A percentile compares a stretch with the other conserved stretches of the same genome.
Conservation (phyloP, 2,113 vertebrate species). For the Scalopus aquaticus region DNA sequence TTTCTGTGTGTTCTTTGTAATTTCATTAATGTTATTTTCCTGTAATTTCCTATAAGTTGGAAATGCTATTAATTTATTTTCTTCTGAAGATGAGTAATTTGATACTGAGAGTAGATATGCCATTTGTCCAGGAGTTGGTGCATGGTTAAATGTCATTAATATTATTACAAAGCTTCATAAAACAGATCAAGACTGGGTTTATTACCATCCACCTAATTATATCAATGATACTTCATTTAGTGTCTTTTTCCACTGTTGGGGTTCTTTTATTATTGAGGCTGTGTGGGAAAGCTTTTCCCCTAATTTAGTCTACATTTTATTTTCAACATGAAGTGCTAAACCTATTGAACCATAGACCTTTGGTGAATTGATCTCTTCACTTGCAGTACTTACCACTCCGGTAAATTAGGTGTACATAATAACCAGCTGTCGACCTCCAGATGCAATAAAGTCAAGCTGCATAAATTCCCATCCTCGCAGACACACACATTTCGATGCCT, state of each 20-base stretch:
- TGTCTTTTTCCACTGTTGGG: slow-evolving; percentile 39
- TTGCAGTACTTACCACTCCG: slow-evolving; percentile 80
- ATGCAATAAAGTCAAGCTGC: slow-evolving; percentile 78
- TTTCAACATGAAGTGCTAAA: slow-evolving; percentile 80
- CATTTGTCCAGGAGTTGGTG: slow-evolving; percentile 59
- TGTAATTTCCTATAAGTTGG: not conserved
- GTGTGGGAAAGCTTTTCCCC: not conserved
- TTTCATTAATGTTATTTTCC: not conserved
- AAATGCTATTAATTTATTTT: slow-evolving; percentile 53
- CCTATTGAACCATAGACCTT: slow-evolving; percentile 80
- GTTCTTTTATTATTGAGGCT: slow-evolving; percentile 46
- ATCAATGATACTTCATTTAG: slow-evolving; percentile 62
- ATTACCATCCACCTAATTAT: slow-evolving; percentile 71
- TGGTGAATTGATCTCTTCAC: slow-evolving; percentile 80
- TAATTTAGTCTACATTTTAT: slow-evolving; percentile 81
- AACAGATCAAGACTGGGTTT: slow-evolving; percentile 34
- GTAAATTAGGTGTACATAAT: slow-evolving; percentile 87
- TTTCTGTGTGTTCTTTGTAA: not conserved
- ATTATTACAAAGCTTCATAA: slow-evolving; percentile 68
- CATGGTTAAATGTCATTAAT: slow-evolving; percentile 67
- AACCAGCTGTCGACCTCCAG: slow-evolving; percentile 86
- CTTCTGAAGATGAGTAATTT: not conserved
- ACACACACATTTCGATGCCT: slow-evolving; percentile 48
- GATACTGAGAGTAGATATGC: slow-evolving; percentile 1
- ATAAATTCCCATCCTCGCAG: slow-evolving; percentile 77